phyloP scores from a whole-genome alignment of 2,888 invertebrate species.

The Andricus curvator region DNA sequence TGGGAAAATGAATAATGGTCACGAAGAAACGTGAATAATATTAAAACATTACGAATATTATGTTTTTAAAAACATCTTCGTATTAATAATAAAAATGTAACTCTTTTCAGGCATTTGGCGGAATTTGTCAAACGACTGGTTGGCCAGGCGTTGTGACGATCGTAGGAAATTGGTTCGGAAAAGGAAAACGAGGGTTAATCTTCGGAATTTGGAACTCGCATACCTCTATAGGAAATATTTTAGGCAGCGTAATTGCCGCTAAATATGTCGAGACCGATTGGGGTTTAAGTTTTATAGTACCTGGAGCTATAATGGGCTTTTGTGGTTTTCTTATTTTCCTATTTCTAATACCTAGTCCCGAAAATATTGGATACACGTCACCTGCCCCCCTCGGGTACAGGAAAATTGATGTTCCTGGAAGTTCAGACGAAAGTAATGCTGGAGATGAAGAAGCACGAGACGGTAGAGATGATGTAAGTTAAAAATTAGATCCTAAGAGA shows the following conservation, averaged over 20 bases:
- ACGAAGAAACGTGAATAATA: no score
- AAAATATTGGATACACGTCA: conserved; percentile 84
- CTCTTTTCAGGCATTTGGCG: conserved; percentile 85
- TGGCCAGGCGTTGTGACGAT: conserved; percentile 97
- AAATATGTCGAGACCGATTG: conserved; percentile 92
- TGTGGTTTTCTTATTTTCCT: conserved; percentile 88
- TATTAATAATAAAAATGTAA: no score
- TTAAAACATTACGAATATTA: no score
- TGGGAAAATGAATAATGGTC: no score
- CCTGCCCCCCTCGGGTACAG: conserved; percentile 71
- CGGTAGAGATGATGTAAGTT: conserved; percentile 69
- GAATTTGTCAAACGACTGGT: conserved; percentile 94
- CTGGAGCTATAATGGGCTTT: conserved; percentile 89
- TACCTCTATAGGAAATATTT: conserved; percentile 96
- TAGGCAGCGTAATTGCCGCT: conserved; percentile 94
- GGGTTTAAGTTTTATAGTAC: conserved; percentile 95
- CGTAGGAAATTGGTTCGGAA: conserved; percentile 98
- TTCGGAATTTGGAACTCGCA: conserved; percentile 99
- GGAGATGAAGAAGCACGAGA: conserved; percentile 59
- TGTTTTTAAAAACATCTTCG: no score
- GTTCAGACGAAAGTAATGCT: conserved; percentile 66
- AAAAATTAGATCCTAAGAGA: neutral
- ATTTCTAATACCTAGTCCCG: conserved; percentile 91
- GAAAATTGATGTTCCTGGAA: conserved; percentile 67
- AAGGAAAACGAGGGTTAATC: conserved; percentile 92